Evolutionary conservation across 1,140 invertebrate genomes (phyloP).

Genomic region (Pectinophora gossypiella): DNA sequence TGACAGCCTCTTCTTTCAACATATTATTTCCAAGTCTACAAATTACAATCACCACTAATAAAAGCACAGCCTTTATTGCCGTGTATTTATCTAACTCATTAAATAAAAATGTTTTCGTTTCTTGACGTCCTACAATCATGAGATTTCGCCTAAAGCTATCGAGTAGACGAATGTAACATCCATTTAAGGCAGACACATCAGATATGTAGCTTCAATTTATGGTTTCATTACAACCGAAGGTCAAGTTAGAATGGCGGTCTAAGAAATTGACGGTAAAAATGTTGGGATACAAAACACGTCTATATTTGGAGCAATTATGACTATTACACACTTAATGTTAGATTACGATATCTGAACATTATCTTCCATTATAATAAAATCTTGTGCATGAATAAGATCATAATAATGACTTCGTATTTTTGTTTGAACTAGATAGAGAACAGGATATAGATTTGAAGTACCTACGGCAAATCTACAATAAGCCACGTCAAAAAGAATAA

Average conservation of each 20-base stretch:
- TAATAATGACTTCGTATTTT: too few species aligned
- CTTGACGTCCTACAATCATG: conserved; percentile 36
- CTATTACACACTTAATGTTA: conserved; percentile 30
- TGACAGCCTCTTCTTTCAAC: too few species aligned
- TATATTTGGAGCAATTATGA: conserved; percentile 49
- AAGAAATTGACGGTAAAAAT: too few species aligned
- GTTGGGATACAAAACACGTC: conserved; percentile 40
- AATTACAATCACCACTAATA: neutral
- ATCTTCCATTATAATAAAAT: neutral
- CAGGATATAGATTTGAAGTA: too few species aligned
- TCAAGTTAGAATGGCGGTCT: conserved; percentile 31
- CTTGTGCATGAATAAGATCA: too few species aligned
- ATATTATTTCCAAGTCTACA: neutral
- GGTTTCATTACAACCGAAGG: conserved; percentile 6
- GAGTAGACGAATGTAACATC: conserved; percentile 24
- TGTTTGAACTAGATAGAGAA: too few species aligned
- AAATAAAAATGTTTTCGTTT: conserved; percentile 22
- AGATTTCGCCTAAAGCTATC: conserved; percentile 44
- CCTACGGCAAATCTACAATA: too few species aligned
- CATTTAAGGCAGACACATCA: conserved; percentile 23
- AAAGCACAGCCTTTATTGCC: neutral
- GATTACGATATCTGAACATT: neutral
- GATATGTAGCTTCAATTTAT: neutral
- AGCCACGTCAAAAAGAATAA: too few species aligned
- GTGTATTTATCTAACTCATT: conserved; percentile 2